Evolutionary conservation across 1,140 invertebrate genomes (phyloP).

Genomic region (Glomeris maerens): DNA sequence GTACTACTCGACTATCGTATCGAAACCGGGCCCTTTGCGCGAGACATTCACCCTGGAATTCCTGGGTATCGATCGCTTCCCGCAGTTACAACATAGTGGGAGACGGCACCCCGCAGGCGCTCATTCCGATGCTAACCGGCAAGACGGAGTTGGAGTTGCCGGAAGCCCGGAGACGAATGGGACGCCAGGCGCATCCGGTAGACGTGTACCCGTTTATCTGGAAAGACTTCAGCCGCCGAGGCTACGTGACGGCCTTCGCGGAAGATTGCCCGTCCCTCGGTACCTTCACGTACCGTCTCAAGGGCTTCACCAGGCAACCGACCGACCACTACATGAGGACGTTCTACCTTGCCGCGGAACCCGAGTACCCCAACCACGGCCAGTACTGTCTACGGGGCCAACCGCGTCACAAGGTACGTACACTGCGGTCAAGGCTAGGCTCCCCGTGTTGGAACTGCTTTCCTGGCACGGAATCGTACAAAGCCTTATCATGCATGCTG

Average conservation of each 20-base stretch:
- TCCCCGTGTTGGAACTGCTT: too few species aligned
- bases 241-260: constrained; percentile 56
- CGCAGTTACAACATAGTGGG: constrained; percentile 59
- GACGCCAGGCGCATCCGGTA: constrained; percentile 47
- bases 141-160: constrained; percentile 76
- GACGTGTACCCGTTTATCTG: constrained; percentile 68
- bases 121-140: constrained; percentile 79
- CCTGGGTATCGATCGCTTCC: too few species aligned
- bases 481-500: too few species aligned
- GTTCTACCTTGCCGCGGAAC: constrained; percentile 49
- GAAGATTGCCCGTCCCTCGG: constrained; percentile 74
- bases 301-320: constrained; percentile 68
- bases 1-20: constrained; percentile 84
- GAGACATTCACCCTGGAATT: too few species aligned
- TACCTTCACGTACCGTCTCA: constrained; percentile 79
- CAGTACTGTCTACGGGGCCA: constrained; percentile 59
- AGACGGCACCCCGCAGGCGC: constrained; percentile 82
- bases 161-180: constrained; percentile 61
- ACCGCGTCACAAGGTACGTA: constrained; percentile 62
- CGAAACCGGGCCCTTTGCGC: too few species aligned
- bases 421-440: too few species aligned
- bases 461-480: too few species aligned
- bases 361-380: constrained; percentile 25
- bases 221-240: constrained; percentile 53
- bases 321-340: constrained; percentile 82